Conservation (phyloP, 2,888 invertebrate genomes). For the Torymus tubicola region DNA sequence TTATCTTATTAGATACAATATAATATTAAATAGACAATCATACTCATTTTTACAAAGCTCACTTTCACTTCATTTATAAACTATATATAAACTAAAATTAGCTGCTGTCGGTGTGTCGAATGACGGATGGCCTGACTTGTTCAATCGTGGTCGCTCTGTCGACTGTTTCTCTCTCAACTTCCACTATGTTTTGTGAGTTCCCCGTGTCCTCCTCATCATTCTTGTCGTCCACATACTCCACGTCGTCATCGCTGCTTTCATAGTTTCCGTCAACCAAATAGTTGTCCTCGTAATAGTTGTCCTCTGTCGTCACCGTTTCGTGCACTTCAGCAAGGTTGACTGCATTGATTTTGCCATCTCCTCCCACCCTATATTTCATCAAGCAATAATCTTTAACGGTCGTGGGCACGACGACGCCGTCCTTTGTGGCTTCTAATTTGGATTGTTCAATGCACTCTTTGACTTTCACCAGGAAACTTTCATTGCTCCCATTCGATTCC, state of each 20-base stretch:
- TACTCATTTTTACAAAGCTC: no score
- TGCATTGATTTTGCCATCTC: no score
- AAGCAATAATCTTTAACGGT: conserved; percentile 99
- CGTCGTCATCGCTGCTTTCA: conserved; percentile 80
- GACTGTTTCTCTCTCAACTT: no score
- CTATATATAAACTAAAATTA: no score
- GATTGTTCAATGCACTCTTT: conserved; percentile 98
- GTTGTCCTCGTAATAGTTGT: conserved; percentile 97
- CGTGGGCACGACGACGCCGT: conserved; percentile 96
- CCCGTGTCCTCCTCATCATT: conserved; percentile 90
- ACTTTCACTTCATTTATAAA: no score
- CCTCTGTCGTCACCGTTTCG: conserved; percentile 93
- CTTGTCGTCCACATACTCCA: conserved; percentile 83
- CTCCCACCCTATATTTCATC: conserved; percentile 28
- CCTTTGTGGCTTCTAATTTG: conserved; percentile 95
- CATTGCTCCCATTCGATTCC: conserved; percentile 97
- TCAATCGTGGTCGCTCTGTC: no score
- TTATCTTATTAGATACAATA: no score
- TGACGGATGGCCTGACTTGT: no score
- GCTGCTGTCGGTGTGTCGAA: no score
- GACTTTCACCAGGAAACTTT: conserved; percentile 99
- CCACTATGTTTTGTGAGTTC: conserved; percentile 69
- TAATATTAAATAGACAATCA: no score
- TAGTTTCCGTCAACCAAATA: conserved; percentile 83
- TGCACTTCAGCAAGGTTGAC: conserved; percentile 67